Evolutionary conservation across 2,113 vertebrate species (phyloP).

Genomic region (Myodes glareolus): DNA sequence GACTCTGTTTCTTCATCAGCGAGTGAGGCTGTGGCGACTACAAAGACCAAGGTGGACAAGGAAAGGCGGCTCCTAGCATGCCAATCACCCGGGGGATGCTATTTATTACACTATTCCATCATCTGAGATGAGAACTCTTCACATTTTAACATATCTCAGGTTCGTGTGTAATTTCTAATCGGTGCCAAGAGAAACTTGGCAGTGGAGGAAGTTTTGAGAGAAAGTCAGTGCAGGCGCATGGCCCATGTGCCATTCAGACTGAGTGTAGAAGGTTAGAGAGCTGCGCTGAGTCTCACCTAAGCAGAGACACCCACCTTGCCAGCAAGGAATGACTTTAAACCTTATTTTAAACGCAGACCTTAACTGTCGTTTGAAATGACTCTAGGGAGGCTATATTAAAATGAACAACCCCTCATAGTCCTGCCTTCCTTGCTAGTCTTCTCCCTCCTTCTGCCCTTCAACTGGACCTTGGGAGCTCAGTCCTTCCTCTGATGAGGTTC

Average conservation of each 20-base stretch:
- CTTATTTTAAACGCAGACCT: constrained; percentile 54
- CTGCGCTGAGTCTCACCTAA: constrained; percentile 68
- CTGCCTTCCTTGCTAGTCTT: no score
- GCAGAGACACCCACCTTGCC: constrained; percentile 44
- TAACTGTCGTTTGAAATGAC: constrained; percentile 47
- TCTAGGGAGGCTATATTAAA: not conserved
- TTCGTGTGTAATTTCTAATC: constrained; percentile 53
- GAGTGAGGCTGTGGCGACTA: constrained; percentile 11
- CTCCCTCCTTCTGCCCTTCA: no score
- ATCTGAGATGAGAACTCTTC: constrained; percentile 68
- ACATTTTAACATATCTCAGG: constrained; percentile 73
- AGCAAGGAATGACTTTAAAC: constrained; percentile 29
- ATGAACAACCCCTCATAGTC: no score
- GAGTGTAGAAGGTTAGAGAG: constrained; percentile 73
- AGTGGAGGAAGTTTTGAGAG: constrained; percentile 68
- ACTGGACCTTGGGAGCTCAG: no score
- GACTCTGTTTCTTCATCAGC: not conserved
- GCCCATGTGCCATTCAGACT: constrained; percentile 65
- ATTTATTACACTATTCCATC: constrained; percentile 67
- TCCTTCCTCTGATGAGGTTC: no score
- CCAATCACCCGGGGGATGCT: constrained; percentile 43
- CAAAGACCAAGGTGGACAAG: constrained; percentile 18
- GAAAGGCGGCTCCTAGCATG: not conserved
- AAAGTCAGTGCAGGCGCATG: constrained; percentile 73
- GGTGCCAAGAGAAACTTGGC: constrained; percentile 78